Percentiles rank a stretch among this genome's conserved stretches.
Conservation (phyloP, 1,140 invertebrate genomes). For the Drosophila aff. region DNA sequence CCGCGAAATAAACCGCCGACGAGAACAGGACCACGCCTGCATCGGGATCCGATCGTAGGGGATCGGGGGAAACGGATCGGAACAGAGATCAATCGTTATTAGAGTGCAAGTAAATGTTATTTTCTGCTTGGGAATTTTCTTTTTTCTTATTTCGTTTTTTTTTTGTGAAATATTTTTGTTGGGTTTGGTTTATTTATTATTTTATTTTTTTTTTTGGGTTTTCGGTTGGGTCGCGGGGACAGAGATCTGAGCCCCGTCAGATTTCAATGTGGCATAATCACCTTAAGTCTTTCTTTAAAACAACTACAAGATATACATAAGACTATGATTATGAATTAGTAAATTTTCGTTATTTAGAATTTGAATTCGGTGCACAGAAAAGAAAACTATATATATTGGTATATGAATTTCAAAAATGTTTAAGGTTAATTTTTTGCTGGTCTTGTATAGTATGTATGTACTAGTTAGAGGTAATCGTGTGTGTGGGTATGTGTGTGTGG, state of each 20-base stretch:
- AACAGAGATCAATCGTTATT: conserved; percentile 75
- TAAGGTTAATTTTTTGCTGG: conserved; percentile 10
- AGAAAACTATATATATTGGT: conserved; percentile 63
- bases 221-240: conserved; percentile 34
- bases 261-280: conserved; percentile 19
- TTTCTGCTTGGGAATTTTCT: conserved; percentile 63
- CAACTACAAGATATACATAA: conserved; percentile 80
- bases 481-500: conserved; percentile 8
- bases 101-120: conserved; percentile 27
- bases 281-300: conserved; percentile 54
- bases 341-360: conserved; percentile 37
- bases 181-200: not conserved
- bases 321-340: conserved; percentile 49
- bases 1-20: conserved; percentile 99
- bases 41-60: conserved; percentile 34
- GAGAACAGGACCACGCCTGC: conserved; percentile 99
- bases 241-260: conserved; percentile 24
- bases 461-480: conserved; percentile 11
- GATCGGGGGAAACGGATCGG: conserved; percentile 15
- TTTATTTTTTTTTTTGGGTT: conserved; percentile 1
- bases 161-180: conserved; percentile 6
- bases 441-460: conserved; percentile 20
- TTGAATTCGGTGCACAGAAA: conserved; percentile 52
- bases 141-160: not conserved
- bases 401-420: conserved; percentile 37